A percentile compares a stretch with the other conserved stretches of the same genome.
Evolutionary conservation across 2,797 vertebrate genomes (phyloP).

Genomic region (Rhinophrynus dorsalis): DNA sequence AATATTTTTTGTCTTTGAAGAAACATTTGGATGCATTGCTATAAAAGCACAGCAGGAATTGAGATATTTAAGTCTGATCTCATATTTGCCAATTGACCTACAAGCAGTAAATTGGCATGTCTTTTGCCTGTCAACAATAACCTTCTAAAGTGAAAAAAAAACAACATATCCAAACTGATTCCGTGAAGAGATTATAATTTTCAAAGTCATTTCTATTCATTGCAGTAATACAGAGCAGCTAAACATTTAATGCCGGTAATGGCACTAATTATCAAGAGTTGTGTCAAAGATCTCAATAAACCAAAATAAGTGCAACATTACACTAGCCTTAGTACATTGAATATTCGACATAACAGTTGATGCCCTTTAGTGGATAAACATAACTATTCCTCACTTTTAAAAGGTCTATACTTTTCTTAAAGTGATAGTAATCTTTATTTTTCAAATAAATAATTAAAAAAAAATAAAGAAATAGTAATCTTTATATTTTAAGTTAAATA

Average conservation of each 20-base stretch:
- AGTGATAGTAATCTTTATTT: too few relatives aligned
- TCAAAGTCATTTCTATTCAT: constrained; percentile 9
- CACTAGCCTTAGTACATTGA: neutral
- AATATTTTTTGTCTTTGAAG: neutral
- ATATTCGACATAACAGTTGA: neutral
- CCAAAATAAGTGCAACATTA: neutral
- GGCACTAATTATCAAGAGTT: neutral
- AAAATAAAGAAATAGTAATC: too few relatives aligned
- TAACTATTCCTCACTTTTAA: neutral
- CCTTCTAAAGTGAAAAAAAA: constrained; percentile 26
- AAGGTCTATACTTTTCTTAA: too few relatives aligned
- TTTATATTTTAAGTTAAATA: too few relatives aligned
- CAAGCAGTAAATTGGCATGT: constrained; percentile 31
- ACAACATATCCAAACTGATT: constrained; percentile 22
- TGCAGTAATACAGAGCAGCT: neutral
- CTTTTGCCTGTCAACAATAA: constrained; percentile 20
- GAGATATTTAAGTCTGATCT: constrained; percentile 31
- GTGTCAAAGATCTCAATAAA: neutral
- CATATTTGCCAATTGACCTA: constrained; percentile 32
- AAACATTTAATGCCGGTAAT: neutral
- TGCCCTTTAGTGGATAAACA: neutral
- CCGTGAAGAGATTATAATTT: constrained; percentile 9
- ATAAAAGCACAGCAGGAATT: constrained; percentile 12
- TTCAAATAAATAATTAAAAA: too few relatives aligned
- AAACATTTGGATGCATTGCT: constrained; percentile 1